Base-by-base conservation (phyloP, 2,797 vertebrate species). In the Gephyroberyx darwinii region DNA sequence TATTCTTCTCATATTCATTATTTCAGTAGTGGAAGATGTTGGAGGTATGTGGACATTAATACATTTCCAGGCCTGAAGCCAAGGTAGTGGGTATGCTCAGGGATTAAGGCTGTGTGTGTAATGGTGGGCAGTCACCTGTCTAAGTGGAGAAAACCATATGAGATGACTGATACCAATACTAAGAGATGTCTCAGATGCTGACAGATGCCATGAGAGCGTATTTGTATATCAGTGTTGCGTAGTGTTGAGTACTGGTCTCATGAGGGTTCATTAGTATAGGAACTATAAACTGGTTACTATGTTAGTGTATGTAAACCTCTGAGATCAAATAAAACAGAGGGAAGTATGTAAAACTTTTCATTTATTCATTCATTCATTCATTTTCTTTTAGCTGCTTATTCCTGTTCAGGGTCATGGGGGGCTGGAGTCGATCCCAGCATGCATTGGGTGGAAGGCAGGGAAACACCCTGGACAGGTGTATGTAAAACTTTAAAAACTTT, bases 401-500 rank as follows among this genome's bases (percentile, higher is more conserved):
- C 1, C 26, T 26, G 4, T 26, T 26, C 2, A 3, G 26, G 26
- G 26, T 26, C 26, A 26, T 4, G 2, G 26, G 26, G 26, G 26
- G 26, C 26, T 26, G 26, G 26, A 26, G 26, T 2, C 1, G 26
- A 26, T 26, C 26, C 26, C 26, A 26, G 26, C 26, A 26, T 26
- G 1, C 26, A 26, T 26, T 26, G 26, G 26, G 26, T 26, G 26
- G 26, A 26, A 26, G 26, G 26, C 26, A 26, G 26, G 26, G 26
- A 26, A 26, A 26, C 26, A 26, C 26, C 26, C 26, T 26, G 26
- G 26, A 26, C 26, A 26, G 26, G 26, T 26, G 26, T 26, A 76
- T 19, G 26, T 51, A 33, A 80, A 80, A 75, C 52, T 69, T 91
- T 59, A 58, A 82, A 86, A 74, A 56, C 65, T 93, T 93, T 94